These are phyloP conservation scores for Rhodeus uyekii DNA, from an alignment of 2,797 vertebrate genomes.

Conservation along the genomic window DNA sequence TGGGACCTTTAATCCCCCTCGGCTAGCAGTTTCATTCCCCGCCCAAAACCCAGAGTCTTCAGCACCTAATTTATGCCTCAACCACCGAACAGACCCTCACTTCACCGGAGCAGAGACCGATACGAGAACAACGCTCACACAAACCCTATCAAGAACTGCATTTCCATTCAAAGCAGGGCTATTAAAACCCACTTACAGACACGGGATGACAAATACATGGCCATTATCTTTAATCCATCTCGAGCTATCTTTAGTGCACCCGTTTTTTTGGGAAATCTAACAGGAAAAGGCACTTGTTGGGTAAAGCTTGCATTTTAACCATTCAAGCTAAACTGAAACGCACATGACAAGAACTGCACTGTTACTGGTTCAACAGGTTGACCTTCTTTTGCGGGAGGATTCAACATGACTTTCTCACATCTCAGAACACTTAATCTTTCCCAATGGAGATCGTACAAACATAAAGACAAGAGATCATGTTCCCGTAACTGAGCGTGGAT, in stretches of 20 bases:
- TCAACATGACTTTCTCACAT: conserved; percentile 7
- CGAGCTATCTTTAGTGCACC: neutral
- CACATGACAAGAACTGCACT: neutral
- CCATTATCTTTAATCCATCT: neutral
- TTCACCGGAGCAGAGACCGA: neutral
- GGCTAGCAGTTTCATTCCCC: conserved; percentile 35
- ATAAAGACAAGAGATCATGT: neutral
- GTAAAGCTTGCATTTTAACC: neutral
- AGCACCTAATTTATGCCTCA: neutral
- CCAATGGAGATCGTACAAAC: conserved; percentile 1
- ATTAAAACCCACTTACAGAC: conserved; percentile 16
- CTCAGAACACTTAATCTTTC: neutral
- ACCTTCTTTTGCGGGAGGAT: neutral
- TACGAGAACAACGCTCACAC: neutral
- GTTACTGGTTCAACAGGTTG: conserved; percentile 17
- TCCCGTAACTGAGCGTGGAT: neutral
- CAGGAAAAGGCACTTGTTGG: neutral
- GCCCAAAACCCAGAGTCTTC: neutral
- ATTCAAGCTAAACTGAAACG: neutral
- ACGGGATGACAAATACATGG: neutral
- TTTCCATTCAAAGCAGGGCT: neutral
- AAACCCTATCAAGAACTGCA: too few species aligned
- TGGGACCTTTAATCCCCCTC: conserved; percentile 35
- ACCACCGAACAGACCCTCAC: neutral
- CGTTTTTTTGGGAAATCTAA: neutral